phyloP scores from a whole-genome alignment of 2,888 invertebrate species.

The Scaptomyza parva region DNA sequence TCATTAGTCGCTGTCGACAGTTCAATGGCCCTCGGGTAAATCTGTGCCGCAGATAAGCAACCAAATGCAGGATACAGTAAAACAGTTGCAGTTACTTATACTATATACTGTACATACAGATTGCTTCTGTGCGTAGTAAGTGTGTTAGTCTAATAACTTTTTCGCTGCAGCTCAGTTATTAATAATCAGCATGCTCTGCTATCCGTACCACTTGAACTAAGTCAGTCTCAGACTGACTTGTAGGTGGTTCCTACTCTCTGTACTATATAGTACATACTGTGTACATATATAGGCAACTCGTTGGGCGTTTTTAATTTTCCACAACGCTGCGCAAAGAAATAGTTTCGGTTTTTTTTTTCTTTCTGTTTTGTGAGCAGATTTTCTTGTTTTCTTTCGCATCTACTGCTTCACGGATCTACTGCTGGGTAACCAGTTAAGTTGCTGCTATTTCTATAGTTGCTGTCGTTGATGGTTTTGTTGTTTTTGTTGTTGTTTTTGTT shows the following conservation, averaged over 20 bases:
- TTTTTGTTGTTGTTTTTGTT: slow-evolving; percentile 23
- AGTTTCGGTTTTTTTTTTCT: slow-evolving; percentile 65
- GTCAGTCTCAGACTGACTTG: slow-evolving; percentile 7
- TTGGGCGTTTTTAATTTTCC: slow-evolving; percentile 80
- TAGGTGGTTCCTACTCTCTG: not conserved
- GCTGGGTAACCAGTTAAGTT: slow-evolving; percentile 49
- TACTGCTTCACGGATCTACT: slow-evolving; percentile 32
- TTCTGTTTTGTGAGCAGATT: slow-evolving; percentile 22
- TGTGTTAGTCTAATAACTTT: slow-evolving; percentile 68
- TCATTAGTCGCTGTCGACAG: slow-evolving; percentile 43
- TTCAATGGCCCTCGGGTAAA: slow-evolving; percentile 39
- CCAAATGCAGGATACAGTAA: not conserved
- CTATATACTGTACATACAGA: slow-evolving; percentile 1
- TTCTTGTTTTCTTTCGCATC: slow-evolving; percentile 27
- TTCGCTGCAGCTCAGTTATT: slow-evolving; percentile 64
- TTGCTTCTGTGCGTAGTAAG: slow-evolving; percentile 30
- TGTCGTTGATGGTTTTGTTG: slow-evolving; percentile 8
- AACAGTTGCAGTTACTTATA: slow-evolving; percentile 4
- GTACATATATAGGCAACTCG: slow-evolving; percentile 12
- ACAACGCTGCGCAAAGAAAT: slow-evolving; percentile 82
- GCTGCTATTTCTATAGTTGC: slow-evolving; percentile 29
- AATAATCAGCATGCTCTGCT: slow-evolving; percentile 55
- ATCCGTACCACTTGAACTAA: slow-evolving; percentile 23
- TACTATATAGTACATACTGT: not conserved
- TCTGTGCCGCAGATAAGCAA: slow-evolving; percentile 31